phyloP scores from a whole-genome alignment of 2,888 invertebrate genomes.

The Cheilosia soror region DNA sequence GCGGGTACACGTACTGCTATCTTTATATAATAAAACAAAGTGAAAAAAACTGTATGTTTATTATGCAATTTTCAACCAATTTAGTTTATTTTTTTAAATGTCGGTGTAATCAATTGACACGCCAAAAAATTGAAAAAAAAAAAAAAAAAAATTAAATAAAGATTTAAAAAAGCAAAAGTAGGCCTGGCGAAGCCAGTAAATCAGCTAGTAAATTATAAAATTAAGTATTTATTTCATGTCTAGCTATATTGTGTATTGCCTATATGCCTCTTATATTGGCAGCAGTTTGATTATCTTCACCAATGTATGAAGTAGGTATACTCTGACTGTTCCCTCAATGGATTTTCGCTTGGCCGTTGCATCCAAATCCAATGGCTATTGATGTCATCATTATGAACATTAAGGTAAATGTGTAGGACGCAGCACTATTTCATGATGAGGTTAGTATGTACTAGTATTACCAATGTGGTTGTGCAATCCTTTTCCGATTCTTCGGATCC shows the following conservation, averaged over 20 bases:
- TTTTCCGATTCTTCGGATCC: constrained; percentile 50
- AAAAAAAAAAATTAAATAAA: too few relatives aligned
- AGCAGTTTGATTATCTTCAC: neutral
- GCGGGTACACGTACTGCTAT: too few relatives aligned
- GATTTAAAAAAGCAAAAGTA: too few relatives aligned
- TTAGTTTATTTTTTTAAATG: too few relatives aligned
- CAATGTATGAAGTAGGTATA: neutral
- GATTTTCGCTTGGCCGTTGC: neutral
- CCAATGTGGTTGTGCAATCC: constrained; percentile 45
- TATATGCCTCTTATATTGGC: neutral
- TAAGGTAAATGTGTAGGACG: constrained; percentile 48
- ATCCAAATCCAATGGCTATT: constrained; percentile 7
- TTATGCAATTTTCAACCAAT: too few relatives aligned
- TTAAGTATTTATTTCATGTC: too few relatives aligned
- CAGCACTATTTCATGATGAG: constrained; percentile 43
- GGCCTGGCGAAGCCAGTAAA: too few relatives aligned
- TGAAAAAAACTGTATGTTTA: too few relatives aligned
- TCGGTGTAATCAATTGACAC: too few relatives aligned
- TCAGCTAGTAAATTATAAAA: too few relatives aligned
- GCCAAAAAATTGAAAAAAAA: too few relatives aligned
- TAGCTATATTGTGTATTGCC: neutral
- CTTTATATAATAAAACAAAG: too few relatives aligned
- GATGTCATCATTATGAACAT: constrained; percentile 31
- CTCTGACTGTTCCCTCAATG: neutral
- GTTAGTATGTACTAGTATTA: constrained; percentile 26